Evolutionary conservation across 2,113 vertebrate genomes (phyloP).

Genomic region (Limanda limanda): DNA sequence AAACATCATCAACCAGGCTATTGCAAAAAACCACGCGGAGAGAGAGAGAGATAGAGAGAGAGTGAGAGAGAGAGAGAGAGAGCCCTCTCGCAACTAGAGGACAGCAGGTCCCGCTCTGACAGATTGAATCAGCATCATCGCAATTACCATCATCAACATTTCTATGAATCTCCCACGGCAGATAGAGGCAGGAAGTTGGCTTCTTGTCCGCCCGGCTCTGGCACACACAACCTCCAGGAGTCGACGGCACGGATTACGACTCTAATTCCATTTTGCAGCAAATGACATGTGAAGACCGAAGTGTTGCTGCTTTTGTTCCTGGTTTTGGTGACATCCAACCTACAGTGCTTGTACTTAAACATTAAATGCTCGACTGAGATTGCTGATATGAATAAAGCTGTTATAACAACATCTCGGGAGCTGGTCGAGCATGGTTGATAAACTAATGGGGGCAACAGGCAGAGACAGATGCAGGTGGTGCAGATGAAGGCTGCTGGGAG

Average conservation of each 20-base stretch:
- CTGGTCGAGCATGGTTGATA: constrained; percentile 29
- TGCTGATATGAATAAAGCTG: constrained; percentile 21
- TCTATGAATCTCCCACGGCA: constrained; percentile 23
- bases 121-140: constrained; percentile 34
- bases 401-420: constrained; percentile 23
- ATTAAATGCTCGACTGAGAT: constrained; percentile 16
- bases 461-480: constrained; percentile 26
- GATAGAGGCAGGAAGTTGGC: constrained; percentile 1
- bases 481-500: constrained; percentile 21
- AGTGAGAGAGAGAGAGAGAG: constrained; percentile 13
- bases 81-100: background rate
- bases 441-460: constrained; percentile 5
- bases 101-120: constrained; percentile 18
- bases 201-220: background rate
- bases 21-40: constrained; percentile 20
- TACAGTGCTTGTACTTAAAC: constrained; percentile 41
- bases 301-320: constrained; percentile 27
- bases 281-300: constrained; percentile 5
- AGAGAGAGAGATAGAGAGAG: constrained; percentile 15
- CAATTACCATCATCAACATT: constrained; percentile 22
- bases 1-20: constrained; percentile 45
- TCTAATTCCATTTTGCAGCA: constrained; percentile 5
- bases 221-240: background rate
- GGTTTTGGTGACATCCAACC: constrained; percentile 18
- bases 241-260: constrained; percentile 1